phyloP scores from a whole-genome alignment of 2,113 vertebrate genomes.

The Candoia aspera region DNA sequence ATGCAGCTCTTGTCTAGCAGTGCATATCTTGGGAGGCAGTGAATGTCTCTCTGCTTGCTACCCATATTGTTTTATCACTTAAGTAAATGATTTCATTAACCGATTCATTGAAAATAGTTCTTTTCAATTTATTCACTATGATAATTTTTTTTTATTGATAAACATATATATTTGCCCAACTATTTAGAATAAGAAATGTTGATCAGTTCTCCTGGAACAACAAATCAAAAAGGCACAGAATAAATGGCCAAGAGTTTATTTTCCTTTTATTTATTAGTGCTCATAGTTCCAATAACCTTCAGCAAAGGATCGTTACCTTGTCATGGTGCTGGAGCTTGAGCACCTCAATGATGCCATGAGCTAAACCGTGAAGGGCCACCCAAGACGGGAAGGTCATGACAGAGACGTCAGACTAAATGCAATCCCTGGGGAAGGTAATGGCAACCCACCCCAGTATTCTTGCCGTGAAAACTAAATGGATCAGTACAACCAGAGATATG shows the following conservation, averaged over 20 bases:
- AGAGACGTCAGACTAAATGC: too few relatives aligned
- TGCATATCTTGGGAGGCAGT: not conserved
- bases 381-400: too few relatives aligned
- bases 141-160: not conserved
- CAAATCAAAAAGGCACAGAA: constrained; percentile 27
- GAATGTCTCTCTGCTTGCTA: not conserved
- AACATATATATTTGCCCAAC: fast-evolving
- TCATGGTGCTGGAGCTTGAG: too few relatives aligned
- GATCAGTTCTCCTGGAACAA: not conserved
- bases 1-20: not conserved
- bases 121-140: constrained; percentile 2
- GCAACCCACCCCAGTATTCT: too few relatives aligned
- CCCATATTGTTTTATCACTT: constrained; percentile 7
- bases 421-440: too few relatives aligned
- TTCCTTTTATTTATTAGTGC: constrained; percentile 44
- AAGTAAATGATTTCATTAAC: constrained; percentile 38
- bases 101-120: not conserved
- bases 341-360: too few relatives aligned
- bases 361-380: too few relatives aligned
- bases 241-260: constrained; percentile 48
- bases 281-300: not conserved
- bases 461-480: too few relatives aligned
- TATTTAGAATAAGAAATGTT: constrained; percentile 3
- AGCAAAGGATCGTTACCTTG: too few relatives aligned
- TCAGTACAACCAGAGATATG: too few relatives aligned